Evolutionary conservation across 1,140 invertebrate genomes (phyloP).

Genomic region (Varroa destructor): DNA sequence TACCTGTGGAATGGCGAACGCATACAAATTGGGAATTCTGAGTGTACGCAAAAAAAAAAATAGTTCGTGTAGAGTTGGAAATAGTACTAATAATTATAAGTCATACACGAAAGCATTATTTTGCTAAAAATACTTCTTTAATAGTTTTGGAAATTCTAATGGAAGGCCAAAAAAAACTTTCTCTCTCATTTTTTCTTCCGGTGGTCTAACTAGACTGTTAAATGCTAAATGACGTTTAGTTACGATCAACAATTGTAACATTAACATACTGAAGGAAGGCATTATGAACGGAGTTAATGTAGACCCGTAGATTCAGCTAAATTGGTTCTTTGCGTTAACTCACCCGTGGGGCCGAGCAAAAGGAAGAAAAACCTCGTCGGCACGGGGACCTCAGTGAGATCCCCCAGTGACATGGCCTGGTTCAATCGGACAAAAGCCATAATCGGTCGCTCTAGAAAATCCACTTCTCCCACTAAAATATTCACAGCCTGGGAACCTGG

Average conservation of each 20-base stretch:
- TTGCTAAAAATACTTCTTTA: too few species aligned
- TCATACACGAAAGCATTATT: neutral
- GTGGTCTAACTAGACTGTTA: too few species aligned
- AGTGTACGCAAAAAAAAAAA: neutral
- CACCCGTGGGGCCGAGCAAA: conserved; percentile 68
- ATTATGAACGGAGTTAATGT: too few species aligned
- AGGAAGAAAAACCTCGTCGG: conserved; percentile 91
- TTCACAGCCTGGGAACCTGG: conserved; percentile 88
- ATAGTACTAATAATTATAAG: neutral
- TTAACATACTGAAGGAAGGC: too few species aligned
- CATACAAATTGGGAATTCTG: neutral
- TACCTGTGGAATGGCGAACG: conserved; percentile 45
- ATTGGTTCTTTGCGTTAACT: conserved; percentile 37
- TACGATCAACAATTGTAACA: too few species aligned
- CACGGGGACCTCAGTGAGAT: conserved; percentile 90
- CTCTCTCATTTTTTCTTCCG: too few species aligned
- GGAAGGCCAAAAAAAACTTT: too few species aligned
- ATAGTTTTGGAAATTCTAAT: too few species aligned
- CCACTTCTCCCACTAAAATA: conserved; percentile 92
- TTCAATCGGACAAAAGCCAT: conserved; percentile 83
- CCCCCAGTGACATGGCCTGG: conserved; percentile 73
- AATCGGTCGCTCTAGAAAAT: conserved; percentile 78
- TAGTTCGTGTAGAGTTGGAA: neutral
- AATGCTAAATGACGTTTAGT: too few species aligned
- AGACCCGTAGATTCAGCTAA: neutral